These are phyloP conservation scores for Mallotus villosus DNA, from an alignment of 2,797 vertebrate genomes.

Conservation along the genomic window DNA sequence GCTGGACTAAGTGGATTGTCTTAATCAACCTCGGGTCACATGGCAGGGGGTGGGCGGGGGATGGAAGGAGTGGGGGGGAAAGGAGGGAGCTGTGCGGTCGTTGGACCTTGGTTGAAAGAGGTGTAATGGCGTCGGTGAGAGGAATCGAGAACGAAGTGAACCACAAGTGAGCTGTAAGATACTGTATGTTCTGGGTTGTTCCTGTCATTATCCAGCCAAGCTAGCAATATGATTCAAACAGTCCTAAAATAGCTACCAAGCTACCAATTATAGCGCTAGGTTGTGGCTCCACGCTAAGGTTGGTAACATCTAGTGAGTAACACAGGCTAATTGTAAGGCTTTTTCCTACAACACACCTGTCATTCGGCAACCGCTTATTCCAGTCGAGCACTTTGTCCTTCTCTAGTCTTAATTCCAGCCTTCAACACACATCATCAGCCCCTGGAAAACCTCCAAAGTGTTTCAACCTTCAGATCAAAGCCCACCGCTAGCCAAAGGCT, in stretches of 20 bases:
- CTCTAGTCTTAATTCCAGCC: constrained; percentile 43
- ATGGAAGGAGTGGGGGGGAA: not conserved
- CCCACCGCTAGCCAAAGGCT: constrained; percentile 47
- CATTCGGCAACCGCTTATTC: constrained; percentile 6
- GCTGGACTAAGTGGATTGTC: constrained; percentile 48
- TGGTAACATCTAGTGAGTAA: not conserved
- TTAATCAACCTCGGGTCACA: constrained; percentile 37
- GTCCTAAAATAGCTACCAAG: not conserved
- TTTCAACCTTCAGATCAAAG: constrained; percentile 62
- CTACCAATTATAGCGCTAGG: not conserved
- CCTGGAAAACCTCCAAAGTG: constrained; percentile 38
- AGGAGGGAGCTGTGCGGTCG: not conserved
- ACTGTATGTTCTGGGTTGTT: not conserved
- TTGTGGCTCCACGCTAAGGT: not conserved
- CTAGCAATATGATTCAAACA: not conserved
- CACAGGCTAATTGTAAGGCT: not conserved
- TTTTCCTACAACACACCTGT: not conserved
- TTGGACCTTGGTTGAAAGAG: not conserved
- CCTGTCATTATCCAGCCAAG: not conserved
- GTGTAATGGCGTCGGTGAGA: not conserved
- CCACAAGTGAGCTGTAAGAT: too few species aligned
- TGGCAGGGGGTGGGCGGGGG: not conserved
- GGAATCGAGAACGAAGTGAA: too few species aligned
- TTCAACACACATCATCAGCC: constrained; percentile 16
- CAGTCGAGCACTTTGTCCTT: constrained; percentile 24